Base-by-base conservation (phyloP, 2,113 vertebrate genomes). In the Grammomys surdaster region DNA sequence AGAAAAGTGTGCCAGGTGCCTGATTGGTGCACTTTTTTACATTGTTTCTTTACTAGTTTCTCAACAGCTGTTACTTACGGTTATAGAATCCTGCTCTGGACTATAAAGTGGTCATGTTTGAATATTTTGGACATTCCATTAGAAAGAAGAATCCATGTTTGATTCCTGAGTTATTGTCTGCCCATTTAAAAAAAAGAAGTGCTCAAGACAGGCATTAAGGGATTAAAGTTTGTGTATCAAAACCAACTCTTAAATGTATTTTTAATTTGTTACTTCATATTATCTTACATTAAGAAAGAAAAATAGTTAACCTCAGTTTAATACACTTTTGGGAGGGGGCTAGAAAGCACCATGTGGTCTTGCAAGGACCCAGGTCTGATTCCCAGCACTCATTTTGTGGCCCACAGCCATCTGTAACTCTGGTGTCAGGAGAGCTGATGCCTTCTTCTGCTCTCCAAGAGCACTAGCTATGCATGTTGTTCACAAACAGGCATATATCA, bases 191-290 rank as follows among this genome's bases (percentile, higher is more conserved):
- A 94, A 95, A 89, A 69, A 26, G 6, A 65, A 54, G 58, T 33
- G 26, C 65, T 33, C 90, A 90, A 95, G 60, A 31, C 84, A n/a
- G n/a, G 56, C 40, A 93, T n/a, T 85, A 70, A 88, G 17, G 3
- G 85, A 48, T 80, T 94, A 77, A 95, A 97, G n/a, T 96, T 92
- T 72, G 28, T 96, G 16, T 96, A 36, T 93, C 81, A 73, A 67
- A 60, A 73, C 70, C 70, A 75, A 88, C 7, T 89, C 58, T 96
- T 90, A 93, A 91, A 93, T 92, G 33, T 60, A 75, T 93, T 91
- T 80, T 90, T 54, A 89, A 58, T 82, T 95, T 95, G 22, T 94
- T 95, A 80, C 88, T 97, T 90, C 33, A 75, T 91, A 36, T 89
- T 84, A 95, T 77, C 31, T 94, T 88, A 51, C 7, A 72, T 78